Conservation (phyloP, 2,113 vertebrate genomes). For the Haliaeetus leucogaster region DNA sequence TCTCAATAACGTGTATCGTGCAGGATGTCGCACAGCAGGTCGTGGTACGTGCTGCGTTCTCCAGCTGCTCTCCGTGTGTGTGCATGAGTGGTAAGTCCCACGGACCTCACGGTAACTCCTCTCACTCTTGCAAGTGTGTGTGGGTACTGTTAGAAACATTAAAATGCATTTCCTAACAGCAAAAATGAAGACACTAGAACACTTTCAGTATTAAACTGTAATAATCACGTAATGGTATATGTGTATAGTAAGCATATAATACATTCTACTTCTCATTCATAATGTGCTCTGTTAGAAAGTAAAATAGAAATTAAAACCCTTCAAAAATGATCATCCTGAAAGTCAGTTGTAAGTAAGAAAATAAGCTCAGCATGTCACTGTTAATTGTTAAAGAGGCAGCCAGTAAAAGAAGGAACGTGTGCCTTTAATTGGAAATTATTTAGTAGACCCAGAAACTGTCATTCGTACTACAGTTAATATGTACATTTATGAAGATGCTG, state of each 20-base stretch:
- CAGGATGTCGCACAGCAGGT: not conserved
- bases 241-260: not conserved
- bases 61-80: not conserved
- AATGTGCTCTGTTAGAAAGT: not conserved
- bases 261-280: not conserved
- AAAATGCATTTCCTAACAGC: not conserved
- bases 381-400: not conserved
- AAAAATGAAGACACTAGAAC: not conserved
- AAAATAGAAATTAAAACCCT: not conserved
- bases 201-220: not conserved
- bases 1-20: not conserved
- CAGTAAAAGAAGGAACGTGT: not conserved
- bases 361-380: not conserved
- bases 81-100: not conserved
- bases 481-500: not conserved
- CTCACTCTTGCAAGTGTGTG: not conserved
- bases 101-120: not conserved
- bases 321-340: not conserved
- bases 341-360: not conserved
- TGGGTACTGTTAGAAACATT: not conserved
- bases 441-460: not conserved
- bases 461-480: not conserved
- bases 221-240: not conserved
- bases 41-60: accelerated
- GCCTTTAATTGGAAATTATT: not conserved